Base-by-base conservation (phyloP, 35 echinoderm and acorn worm genomes). In the Hemicentrotus pulcherrimus region DNA sequence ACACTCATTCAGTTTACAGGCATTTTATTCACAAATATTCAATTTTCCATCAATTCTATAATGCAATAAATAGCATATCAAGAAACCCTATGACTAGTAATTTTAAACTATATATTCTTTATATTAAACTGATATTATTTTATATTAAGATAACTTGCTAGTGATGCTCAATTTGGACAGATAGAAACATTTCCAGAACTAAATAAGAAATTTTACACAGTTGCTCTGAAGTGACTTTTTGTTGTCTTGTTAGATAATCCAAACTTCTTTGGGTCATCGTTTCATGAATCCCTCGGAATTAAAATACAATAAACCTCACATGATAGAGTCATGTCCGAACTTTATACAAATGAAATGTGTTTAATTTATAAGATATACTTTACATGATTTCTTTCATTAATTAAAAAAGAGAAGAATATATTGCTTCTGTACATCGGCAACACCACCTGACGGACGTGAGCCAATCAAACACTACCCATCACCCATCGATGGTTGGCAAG, bases 401-500 rank as follows among this genome's bases (percentile, higher is more conserved):
- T 22, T 70, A 24, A 5, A 78, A 78, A 78, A 0, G 24, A 78
- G 24, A 28, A 28, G 22, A 78, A 7, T 78, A 78, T 78, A 78
- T n/a, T 78, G 65, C 22, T 28, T 78, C 65, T 78, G 65, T 3
- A 78, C 18, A 3, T 6, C 8, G 24, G 65, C 5, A 28, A 70
- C 22, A 70, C 61, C 16, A 16, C 61, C 11, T 14, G 10, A 59
- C 16, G 12, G 10, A 59, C 16, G 24, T 6, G 65, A 78, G 3
- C 4, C 22, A 78, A 99, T 70, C 65, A 78, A 78, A 97, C 98
- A 47, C 98, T 99, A 32, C 98, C 98, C 95, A 99, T 96, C 46
- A 99, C 98, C 98, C 98, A 99, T 86, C 98, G 85, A 88, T 99
- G 98, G 90, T 99, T 99, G 92, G 98, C 98, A 86, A 97, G 97